phyloP scores from a whole-genome alignment of 2,888 invertebrate species.

The Atrina japonica region DNA sequence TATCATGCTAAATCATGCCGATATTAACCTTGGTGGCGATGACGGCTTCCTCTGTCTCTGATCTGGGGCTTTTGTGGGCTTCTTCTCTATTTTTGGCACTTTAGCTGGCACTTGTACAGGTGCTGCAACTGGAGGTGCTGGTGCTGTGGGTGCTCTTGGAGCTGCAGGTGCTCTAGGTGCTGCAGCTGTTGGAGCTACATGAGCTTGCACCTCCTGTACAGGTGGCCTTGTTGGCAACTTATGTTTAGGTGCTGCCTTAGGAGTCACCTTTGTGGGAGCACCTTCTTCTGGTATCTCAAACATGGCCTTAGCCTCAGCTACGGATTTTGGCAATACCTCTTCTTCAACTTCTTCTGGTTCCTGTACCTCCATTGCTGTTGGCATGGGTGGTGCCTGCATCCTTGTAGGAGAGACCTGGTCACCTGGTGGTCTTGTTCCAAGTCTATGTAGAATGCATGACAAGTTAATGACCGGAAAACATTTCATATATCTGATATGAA shows the following conservation, averaged over 20 bases:
- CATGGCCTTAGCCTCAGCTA: conserved; percentile 65
- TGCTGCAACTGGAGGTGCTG: conserved; percentile 44
- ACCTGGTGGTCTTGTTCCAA: conserved; percentile 24
- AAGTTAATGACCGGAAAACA: too few relatives aligned
- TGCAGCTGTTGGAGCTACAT: conserved; percentile 8
- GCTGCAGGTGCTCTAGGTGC: conserved; percentile 29
- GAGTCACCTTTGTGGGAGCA: conserved; percentile 44
- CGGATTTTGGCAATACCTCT: conserved; percentile 59
- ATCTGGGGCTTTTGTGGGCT: conserved; percentile 1
- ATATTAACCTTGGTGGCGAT: conserved; percentile 29
- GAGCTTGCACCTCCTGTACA: conserved; percentile 1
- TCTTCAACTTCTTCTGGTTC: conserved; percentile 60
- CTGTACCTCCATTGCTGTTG: background rate
- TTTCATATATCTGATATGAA: too few relatives aligned
- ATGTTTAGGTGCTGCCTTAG: conserved; percentile 51
- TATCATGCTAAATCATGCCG: background rate
- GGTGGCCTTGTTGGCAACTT: conserved; percentile 40
- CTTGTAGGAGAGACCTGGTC: conserved; percentile 25
- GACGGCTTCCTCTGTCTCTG: conserved; percentile 18
- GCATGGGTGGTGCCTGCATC: conserved; percentile 22
- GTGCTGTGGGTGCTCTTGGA: conserved; percentile 8
- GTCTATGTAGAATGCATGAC: conserved; percentile 22
- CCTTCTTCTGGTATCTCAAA: conserved; percentile 58
- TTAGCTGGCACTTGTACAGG: conserved; percentile 39
- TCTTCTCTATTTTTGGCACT: background rate